phyloP scores from a whole-genome alignment of 2,888 invertebrate genomes.

The Pachydiplax longipennis region DNA sequence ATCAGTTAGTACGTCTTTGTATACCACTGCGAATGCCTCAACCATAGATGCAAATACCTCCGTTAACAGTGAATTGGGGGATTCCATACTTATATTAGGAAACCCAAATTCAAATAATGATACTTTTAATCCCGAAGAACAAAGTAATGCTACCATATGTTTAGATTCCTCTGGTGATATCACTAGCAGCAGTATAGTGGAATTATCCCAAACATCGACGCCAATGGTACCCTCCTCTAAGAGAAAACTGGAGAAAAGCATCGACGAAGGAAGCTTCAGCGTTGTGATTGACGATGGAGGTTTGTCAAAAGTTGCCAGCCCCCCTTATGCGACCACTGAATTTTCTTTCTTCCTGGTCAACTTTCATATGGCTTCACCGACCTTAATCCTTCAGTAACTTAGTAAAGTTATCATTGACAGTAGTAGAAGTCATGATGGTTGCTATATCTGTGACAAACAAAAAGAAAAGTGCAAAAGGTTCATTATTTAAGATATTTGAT shows the following conservation, averaged over 20 bases:
- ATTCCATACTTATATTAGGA: slow-evolving; percentile 18
- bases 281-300: slow-evolving; percentile 29
- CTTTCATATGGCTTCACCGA: slow-evolving; percentile 16
- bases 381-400: slow-evolving; percentile 13
- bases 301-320: not conserved
- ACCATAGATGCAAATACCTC: not conserved
- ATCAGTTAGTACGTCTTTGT: slow-evolving; percentile 14
- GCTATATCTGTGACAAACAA: slow-evolving; percentile 3
- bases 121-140: not conserved
- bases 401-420: not conserved
- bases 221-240: not conserved
- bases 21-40: slow-evolving; percentile 5
- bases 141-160: not conserved
- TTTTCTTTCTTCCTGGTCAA: not conserved
- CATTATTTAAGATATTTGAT: no score
- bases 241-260: not conserved
- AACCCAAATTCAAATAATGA: not conserved
- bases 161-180: slow-evolving; percentile 3
- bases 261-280: not conserved
- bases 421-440: slow-evolving; percentile 13
- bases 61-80: not conserved
- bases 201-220: slow-evolving; percentile 1
- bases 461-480: not conserved
- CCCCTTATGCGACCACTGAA: not conserved
- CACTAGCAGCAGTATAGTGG: slow-evolving; percentile 7